Percentiles rank a stretch among this genome's conserved stretches.
Evolutionary conservation across 2,888 invertebrate genomes (phyloP).

Genomic region (Aspidiotus destructor): DNA sequence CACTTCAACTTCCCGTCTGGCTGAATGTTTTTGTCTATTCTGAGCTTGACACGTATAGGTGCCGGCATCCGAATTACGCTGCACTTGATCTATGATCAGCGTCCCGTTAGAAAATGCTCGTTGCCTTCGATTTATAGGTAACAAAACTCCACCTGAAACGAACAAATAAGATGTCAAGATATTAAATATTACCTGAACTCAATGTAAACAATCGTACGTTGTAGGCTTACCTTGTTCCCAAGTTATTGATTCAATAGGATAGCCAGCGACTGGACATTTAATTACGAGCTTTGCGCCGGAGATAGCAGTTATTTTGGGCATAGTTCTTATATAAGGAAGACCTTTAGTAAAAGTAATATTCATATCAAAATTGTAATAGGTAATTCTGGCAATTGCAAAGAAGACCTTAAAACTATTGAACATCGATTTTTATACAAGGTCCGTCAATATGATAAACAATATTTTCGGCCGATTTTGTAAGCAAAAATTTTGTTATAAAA

Average conservation of each 20-base stretch:
- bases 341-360: constrained; percentile 41
- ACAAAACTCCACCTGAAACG: constrained; percentile 42
- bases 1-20: constrained; percentile 41
- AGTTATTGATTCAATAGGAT: constrained; percentile 73
- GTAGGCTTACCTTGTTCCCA: constrained; percentile 71
- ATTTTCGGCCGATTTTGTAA: too few relatives aligned
- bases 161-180: constrained; percentile 15
- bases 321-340: constrained; percentile 71
- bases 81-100: constrained; percentile 45
- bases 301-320: constrained; percentile 79
- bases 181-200: constrained; percentile 5
- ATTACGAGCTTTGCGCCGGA: constrained; percentile 74
- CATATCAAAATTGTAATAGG: not conserved
- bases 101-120: constrained; percentile 45
- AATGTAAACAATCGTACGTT: not conserved
- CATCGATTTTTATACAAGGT: not conserved
- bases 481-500: too few relatives aligned
- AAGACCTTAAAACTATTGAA: not conserved
- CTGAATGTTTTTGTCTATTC: constrained; percentile 43
- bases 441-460: not conserved
- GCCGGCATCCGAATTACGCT: constrained; percentile 45
- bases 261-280: constrained; percentile 82
- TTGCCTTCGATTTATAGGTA: constrained; percentile 47
- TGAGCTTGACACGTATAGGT: constrained; percentile 46
- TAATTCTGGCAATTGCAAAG: not conserved